Evolutionary conservation across 2,888 invertebrate genomes (phyloP).

Genomic region (Neria commutata): DNA sequence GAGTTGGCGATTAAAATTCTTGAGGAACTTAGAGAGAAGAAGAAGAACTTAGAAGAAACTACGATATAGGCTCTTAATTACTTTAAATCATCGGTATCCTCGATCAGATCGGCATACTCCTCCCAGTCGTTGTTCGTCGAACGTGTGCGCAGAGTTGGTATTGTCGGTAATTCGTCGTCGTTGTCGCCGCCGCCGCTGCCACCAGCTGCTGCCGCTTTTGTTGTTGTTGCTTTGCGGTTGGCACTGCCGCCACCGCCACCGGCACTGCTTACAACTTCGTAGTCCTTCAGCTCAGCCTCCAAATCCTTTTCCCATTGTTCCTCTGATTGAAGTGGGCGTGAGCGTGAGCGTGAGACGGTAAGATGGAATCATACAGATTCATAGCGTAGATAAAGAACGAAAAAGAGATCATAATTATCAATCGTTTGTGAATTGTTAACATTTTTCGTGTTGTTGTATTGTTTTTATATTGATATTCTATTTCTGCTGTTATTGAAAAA

Average conservation of each 20-base stretch:
- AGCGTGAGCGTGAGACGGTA: no score
- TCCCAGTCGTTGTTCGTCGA: slow-evolving; percentile 61
- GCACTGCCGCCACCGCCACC: slow-evolving; percentile 33
- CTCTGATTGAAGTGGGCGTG: slow-evolving; percentile 61
- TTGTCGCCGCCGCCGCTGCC: slow-evolving; percentile 29
- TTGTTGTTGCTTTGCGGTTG: neutral
- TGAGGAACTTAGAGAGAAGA: slow-evolving; percentile 21
- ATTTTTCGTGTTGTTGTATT: slow-evolving; percentile 10
- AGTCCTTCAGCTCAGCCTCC: slow-evolving; percentile 93
- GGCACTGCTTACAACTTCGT: slow-evolving; percentile 80
- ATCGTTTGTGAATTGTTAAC: no score
- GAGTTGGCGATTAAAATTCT: no score
- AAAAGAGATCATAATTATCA: no score
- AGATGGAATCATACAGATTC: no score
- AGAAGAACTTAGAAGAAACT: slow-evolving; percentile 62
- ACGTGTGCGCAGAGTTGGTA: slow-evolving; percentile 60
- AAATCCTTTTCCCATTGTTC: slow-evolving; percentile 97
- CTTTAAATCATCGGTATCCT: slow-evolving; percentile 63
- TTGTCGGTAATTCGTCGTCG: slow-evolving; percentile 54
- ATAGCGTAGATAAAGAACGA: no score
- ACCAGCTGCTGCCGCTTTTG: slow-evolving; percentile 10
- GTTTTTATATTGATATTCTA: slow-evolving; percentile 7
- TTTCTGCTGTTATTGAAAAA: slow-evolving; percentile 26
- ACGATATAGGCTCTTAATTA: slow-evolving; percentile 64
- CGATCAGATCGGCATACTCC: slow-evolving; percentile 62